phyloP scores from a whole-genome alignment of 2,888 invertebrate genomes.

The Euplagia quadripunctaria region DNA sequence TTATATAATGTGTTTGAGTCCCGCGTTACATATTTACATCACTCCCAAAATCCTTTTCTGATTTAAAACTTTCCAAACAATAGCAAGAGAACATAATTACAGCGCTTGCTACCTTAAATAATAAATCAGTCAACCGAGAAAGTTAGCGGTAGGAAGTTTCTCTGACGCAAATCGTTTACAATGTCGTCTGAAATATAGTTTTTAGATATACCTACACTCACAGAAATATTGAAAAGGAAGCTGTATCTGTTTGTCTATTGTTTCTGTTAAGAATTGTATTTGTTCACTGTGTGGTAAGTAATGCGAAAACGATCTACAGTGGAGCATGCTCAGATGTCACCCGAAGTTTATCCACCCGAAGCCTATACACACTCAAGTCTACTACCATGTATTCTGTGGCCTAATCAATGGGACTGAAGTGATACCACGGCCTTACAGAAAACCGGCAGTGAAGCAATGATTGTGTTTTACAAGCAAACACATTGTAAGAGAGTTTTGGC shows the following conservation, averaged over 20 bases:
- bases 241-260: background rate
- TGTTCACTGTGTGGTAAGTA: background rate
- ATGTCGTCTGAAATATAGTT: slow-evolving; percentile 27
- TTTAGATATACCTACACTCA: slow-evolving; percentile 21
- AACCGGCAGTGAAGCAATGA: too few relatives aligned
- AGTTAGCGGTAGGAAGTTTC: slow-evolving; percentile 26
- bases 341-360: too few relatives aligned
- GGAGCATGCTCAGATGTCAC: too few relatives aligned
- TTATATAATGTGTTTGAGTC: background rate
- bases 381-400: too few relatives aligned
- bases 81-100: slow-evolving; percentile 13
- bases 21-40: too few relatives aligned
- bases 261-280: background rate
- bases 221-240: background rate
- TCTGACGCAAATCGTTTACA: slow-evolving; percentile 38
- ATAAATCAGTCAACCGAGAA: slow-evolving; percentile 38
- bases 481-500: too few relatives aligned
- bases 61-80: slow-evolving; percentile 4
- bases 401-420: too few relatives aligned
- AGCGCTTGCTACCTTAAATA: slow-evolving; percentile 26
- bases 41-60: background rate
- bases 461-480: too few relatives aligned
- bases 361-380: too few relatives aligned
- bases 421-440: too few relatives aligned
- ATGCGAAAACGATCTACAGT: too few relatives aligned